Base-by-base conservation (phyloP, 2,113 vertebrate genomes). In the Tretioscincus oriximinensis region DNA sequence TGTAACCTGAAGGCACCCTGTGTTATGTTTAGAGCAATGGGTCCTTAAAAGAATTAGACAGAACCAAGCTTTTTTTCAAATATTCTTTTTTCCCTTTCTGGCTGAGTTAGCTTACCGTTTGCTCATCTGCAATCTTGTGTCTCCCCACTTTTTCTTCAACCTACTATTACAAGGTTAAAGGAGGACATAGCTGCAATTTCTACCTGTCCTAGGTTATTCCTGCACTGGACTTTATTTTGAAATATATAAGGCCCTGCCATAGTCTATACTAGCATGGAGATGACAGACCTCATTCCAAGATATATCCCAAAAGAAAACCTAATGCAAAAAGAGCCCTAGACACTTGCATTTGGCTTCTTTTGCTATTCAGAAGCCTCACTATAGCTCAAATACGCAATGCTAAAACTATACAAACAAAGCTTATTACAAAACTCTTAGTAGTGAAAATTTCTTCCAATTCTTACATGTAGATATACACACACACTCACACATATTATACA, bases 401-500 rank as follows among this genome's bases (percentile, higher is more conserved):
- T 88, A 90, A 94, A 93, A 88, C 89, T 88, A 9, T 29, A 20
- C 26, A 70, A 67, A 67, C 54, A 72, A 88, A 88, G 92, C 85
- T 63, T 92, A 91, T 90, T 93, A 94, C 83, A 94, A 94, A 95
- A 87, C 92, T 90, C 54, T 92, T 94, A 94, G 93, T 92, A 93
- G 93, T 94, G 79, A 47, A 84, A 84, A 82, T 76, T 58, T 87
- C 85, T 90, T 86, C 87, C 83, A 88, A 85, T 87, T 90, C 89
- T 91, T 94, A 88, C 91, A 90, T 92, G 92, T 90, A 92, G 78
- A 92, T 88, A 93, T 66, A 80, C 86, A 95, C 70, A 83, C 86
- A 93, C 88, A 93, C 80, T 93, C 92, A 94, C 71, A 83, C 86
- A 93, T 88, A 94, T 86, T 84, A 84, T 94, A 91, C 90, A 86